Conservation (phyloP, 2,113 vertebrate species). For the Ptyas mucosa region DNA sequence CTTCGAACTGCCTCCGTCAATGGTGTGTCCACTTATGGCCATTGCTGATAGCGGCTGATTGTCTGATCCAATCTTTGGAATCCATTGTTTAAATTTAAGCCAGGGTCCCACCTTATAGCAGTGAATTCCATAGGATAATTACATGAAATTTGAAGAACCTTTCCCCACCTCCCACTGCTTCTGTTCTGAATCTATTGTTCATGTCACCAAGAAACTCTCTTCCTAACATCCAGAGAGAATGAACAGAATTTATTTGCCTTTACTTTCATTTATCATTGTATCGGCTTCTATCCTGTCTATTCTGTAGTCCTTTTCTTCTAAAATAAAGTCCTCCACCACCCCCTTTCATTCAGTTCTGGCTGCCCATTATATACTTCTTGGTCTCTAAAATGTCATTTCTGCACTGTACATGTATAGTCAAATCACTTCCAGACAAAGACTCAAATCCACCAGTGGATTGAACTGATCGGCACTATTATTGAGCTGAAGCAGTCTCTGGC, state of each 20-base stretch:
- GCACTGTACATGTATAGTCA: background rate
- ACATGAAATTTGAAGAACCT: no score
- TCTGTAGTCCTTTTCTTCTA: background rate
- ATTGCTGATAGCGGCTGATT: background rate
- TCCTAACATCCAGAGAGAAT: background rate
- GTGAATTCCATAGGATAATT: background rate
- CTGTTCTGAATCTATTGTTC: no score
- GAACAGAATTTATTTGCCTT: background rate
- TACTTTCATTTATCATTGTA: background rate
- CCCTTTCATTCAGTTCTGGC: background rate
- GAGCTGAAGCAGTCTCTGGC: background rate
- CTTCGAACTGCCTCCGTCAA: background rate
- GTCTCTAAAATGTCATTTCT: background rate
- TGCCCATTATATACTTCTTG: background rate
- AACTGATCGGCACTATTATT: background rate
- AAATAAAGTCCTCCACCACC: background rate
- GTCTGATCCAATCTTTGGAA: background rate
- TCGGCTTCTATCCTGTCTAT: background rate
- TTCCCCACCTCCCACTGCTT: background rate
- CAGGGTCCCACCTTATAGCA: no score
- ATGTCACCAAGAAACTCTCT: background rate
- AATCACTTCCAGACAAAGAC: background rate
- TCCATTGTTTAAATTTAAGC: background rate
- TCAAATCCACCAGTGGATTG: background rate
- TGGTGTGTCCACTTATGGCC: background rate